Base-by-base conservation (phyloP, 2,797 vertebrate species). In the Microctenopoma steveboyesi region DNA sequence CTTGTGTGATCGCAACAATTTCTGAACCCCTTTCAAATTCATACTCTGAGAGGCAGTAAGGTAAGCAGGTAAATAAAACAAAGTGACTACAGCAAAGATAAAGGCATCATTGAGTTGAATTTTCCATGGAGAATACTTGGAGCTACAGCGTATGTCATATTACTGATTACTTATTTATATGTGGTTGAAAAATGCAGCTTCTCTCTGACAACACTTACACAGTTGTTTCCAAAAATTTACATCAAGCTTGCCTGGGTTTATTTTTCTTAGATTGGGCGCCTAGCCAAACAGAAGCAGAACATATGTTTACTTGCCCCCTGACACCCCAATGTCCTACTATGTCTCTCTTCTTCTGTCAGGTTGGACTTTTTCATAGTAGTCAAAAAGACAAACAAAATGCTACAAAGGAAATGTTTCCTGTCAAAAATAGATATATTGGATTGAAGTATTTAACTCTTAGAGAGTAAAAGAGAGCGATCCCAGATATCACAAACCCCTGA, bases 1-100 rank as follows among this genome's bases (percentile, higher is more conserved):
- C 45, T 71, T 18, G 49, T 79, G 79, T 65, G 10, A 86, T 86
- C 88, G 73, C 76, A 92, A 89, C 67, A 77, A 84, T 87, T 86
- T 84, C 64, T 42, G 22, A 79, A 72, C 58, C 71, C 69, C 75
- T 85, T 79, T 78, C 15, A 81, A 82, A 85, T 69, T 72, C 60
- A 57, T 71, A 83, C 84, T 81, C 47, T 55, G 56, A 77, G 74
- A 84, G 81, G 55, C 65, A 72, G 43, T 18, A 16, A 74, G 47
- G 62, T 69, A 52, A 63, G 64, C 6, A 27, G 64, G 70, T 78
- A 51, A 81, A 82, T 87, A 86, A 88, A 86, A 68, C 46, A 10
- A 35, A 48, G 52, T 72, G 43, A 49, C 54, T 35, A 64, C 28
- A 11, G 8, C 18, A 12, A 73, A 47, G 56, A 67, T 67, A 35